These are phyloP conservation scores for Paedocypris sp. DNA, from an alignment of 2,113 vertebrate genomes.

Conservation along the genomic window DNA sequence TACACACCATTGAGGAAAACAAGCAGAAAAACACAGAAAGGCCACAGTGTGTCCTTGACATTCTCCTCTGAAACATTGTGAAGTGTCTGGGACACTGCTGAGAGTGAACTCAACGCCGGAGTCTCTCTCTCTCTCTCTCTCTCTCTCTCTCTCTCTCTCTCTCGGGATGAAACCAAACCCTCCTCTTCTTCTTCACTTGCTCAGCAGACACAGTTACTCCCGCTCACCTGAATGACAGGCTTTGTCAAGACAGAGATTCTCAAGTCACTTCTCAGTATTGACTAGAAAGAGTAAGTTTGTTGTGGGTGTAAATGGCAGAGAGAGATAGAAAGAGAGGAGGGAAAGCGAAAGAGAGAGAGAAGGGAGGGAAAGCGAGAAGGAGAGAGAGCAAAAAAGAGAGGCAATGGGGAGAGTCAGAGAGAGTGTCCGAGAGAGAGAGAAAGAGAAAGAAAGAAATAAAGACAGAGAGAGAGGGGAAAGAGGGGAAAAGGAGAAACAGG, in stretches of 20 bases:
- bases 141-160: too few relatives aligned
- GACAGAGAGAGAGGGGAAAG: too few relatives aligned
- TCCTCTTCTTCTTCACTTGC: neutral
- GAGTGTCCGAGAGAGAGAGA: too few relatives aligned
- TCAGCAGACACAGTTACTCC: neutral
- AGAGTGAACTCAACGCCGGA: too few relatives aligned
- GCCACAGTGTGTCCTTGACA: slow-evolving; percentile 7
- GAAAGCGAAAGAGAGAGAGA: neutral
- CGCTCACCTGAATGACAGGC: neutral
- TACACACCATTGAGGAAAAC: slow-evolving; percentile 13
- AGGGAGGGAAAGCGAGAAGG: too few relatives aligned
- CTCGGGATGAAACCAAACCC: neutral
- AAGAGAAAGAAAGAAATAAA: too few relatives aligned
- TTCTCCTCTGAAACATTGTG: neutral
- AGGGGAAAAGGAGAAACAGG: neutral
- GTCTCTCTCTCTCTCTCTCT: too few relatives aligned
- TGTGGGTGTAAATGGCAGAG: neutral
- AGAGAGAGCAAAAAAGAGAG: too few relatives aligned
- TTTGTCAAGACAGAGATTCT: neutral
- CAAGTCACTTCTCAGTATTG: neutral
- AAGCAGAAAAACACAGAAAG: slow-evolving; percentile 15
- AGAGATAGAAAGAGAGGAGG: neutral
- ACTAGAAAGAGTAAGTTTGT: neutral
- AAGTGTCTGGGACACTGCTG: too few relatives aligned
- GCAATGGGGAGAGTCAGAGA: too few relatives aligned